Percentiles rank a stretch among this genome's conserved stretches.
Conservation (phyloP, 2,888 invertebrate genomes). For the Agapetus fuscipes region DNA sequence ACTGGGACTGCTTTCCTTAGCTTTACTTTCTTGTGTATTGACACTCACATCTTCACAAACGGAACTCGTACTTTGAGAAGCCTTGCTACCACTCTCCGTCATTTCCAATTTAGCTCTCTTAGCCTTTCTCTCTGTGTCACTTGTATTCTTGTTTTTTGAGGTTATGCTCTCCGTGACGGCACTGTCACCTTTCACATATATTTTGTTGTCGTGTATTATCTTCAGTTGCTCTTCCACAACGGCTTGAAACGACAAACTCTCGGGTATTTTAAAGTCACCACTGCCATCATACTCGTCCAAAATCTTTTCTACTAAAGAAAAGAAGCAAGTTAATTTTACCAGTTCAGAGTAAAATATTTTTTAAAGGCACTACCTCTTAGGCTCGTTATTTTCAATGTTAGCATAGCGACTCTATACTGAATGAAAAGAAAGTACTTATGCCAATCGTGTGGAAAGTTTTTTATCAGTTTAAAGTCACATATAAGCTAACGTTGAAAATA, state of each 20-base stretch:
- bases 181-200: slow-evolving; percentile 24
- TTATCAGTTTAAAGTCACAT: too few relatives aligned
- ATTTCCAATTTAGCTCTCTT: background rate
- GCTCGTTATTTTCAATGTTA: too few relatives aligned
- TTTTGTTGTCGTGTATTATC: slow-evolving; percentile 34
- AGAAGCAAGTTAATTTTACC: background rate
- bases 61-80: background rate
- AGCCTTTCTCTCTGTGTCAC: background rate
- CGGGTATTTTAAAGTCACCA: slow-evolving; percentile 46
- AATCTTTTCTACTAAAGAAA: slow-evolving; percentile 53
- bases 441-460: too few relatives aligned
- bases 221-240: slow-evolving; percentile 55
- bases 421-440: too few relatives aligned
- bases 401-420: too few relatives aligned
- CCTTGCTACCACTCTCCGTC: background rate
- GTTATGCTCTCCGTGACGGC: background rate
- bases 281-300: slow-evolving; percentile 39
- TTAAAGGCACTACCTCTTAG: too few relatives aligned
- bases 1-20: too few relatives aligned
- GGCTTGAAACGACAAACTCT: slow-evolving; percentile 39
- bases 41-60: background rate
- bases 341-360: background rate
- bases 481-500: too few relatives aligned
- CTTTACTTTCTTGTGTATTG: background rate
- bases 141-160: background rate